A percentile compares a stretch with the other conserved stretches of the same genome.
These are phyloP conservation scores for Zenarchopterus dispar DNA, from an alignment of 2,797 vertebrate species.

Conservation along the genomic window DNA sequence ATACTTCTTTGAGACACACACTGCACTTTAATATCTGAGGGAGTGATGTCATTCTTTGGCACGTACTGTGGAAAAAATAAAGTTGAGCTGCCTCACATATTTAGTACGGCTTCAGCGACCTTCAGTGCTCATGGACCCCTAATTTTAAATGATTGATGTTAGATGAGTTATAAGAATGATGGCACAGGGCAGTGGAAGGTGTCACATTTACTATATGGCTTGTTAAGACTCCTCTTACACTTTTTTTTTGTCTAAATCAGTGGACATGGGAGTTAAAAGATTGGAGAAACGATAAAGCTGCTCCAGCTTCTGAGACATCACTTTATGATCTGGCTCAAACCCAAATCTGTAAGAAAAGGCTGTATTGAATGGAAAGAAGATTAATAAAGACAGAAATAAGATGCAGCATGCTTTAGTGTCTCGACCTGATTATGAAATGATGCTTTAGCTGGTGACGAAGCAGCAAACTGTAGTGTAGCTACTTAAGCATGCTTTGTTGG, in stretches of 20 bases:
- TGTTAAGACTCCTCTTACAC: conserved; percentile 43
- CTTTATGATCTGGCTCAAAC: conserved; percentile 18
- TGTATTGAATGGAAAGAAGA: neutral
- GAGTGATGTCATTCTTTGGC: conserved; percentile 67
- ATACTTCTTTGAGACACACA: conserved; percentile 11
- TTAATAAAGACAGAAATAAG: too few species aligned
- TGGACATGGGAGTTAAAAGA: neutral
- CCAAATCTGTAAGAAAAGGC: conserved; percentile 16
- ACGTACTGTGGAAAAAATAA: conserved; percentile 70
- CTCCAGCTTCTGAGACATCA: conserved; percentile 1
- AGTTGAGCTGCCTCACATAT: conserved; percentile 65
- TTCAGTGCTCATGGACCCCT: conserved; percentile 43
- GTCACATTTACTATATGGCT: conserved; percentile 33
- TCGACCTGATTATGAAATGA: conserved; percentile 47
- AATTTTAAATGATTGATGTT: conserved; percentile 70
- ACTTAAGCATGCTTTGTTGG: too few species aligned
- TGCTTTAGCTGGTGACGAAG: conserved; percentile 1
- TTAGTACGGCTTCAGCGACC: conserved; percentile 58
- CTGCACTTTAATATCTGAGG: conserved; percentile 19
- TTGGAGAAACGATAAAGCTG: neutral
- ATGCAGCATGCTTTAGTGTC: conserved; percentile 23
- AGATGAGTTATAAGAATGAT: conserved; percentile 49
- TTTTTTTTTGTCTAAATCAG: conserved; percentile 21
- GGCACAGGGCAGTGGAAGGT: conserved; percentile 25
- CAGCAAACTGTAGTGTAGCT: too few species aligned